Conservation (phyloP, 37 sponge, comb jelly and placozoan species). For the Theonella swinhoei region DNA sequence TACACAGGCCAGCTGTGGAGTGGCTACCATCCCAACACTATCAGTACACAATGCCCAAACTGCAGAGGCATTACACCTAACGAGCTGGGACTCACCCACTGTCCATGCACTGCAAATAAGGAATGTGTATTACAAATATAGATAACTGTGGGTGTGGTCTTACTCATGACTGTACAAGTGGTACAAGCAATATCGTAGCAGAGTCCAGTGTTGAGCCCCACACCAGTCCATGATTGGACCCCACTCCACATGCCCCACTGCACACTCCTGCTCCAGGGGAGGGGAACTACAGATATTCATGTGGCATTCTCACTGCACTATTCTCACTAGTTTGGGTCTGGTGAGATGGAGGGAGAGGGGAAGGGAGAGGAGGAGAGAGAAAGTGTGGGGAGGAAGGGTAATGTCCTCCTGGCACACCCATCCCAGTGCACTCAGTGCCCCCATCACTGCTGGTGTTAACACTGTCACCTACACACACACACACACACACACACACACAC, state of each 20-base stretch:
- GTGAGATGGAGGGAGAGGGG: background rate
- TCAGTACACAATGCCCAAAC: constrained; percentile 15
- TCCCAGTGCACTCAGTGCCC: background rate
- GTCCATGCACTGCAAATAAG: too few relatives aligned
- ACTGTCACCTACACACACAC: background rate
- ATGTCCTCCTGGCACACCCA: background rate
- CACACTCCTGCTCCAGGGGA: background rate
- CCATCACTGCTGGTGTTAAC: background rate
- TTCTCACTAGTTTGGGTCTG: background rate
- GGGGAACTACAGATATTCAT: background rate
- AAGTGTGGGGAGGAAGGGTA: background rate
- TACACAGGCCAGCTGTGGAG: background rate
- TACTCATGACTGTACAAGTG: background rate
- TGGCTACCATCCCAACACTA: constrained; percentile 33
- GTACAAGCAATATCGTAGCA: background rate
- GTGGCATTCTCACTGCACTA: background rate
- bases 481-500: background rate
- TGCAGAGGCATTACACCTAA: background rate
- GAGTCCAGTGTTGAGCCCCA: background rate
- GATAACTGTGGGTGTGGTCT: background rate
- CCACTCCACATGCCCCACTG: constrained; percentile 27
- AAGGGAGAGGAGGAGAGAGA: constrained; percentile 1
- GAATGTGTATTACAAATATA: too few relatives aligned
- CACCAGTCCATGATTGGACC: constrained; percentile 31
- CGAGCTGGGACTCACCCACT: too few relatives aligned